These are phyloP conservation scores for Rhinoraja longicauda DNA, from an alignment of 2,797 vertebrate genomes.

Conservation along the genomic window DNA sequence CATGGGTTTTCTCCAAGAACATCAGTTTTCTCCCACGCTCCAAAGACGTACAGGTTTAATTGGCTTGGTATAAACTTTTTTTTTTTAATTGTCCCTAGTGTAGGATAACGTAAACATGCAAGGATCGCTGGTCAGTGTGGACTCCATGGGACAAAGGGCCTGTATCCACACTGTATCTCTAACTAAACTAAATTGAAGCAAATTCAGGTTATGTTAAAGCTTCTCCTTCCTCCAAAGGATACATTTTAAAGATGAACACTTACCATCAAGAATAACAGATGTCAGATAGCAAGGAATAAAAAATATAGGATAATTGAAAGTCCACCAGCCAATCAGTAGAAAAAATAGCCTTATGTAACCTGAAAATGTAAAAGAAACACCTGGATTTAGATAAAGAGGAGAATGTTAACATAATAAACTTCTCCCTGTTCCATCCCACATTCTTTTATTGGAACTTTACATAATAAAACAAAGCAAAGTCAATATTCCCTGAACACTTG, in stretches of 20 bases:
- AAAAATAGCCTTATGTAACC: conserved; percentile 55
- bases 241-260: conserved; percentile 9
- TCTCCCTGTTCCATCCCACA: no score
- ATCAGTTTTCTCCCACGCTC: no score
- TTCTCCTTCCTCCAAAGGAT: background rate
- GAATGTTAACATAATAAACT: no score
- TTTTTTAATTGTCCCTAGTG: no score
- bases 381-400: background rate
- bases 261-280: conserved; percentile 54
- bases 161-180: no score
- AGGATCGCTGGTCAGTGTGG: no score
- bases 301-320: conserved; percentile 43
- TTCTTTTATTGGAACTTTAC: background rate
- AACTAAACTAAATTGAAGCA: background rate
- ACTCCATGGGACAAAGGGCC: no score
- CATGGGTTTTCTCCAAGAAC: no score
- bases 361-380: conserved; percentile 41
- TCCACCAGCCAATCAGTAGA: conserved; percentile 49
- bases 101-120: no score
- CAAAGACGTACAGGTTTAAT: no score
- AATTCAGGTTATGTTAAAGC: background rate
- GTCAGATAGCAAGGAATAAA: conserved; percentile 50
- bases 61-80: no score
- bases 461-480: background rate
- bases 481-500: background rate